Conservation (phyloP, 2,888 invertebrate genomes). For the Athrips mouffetella region DNA sequence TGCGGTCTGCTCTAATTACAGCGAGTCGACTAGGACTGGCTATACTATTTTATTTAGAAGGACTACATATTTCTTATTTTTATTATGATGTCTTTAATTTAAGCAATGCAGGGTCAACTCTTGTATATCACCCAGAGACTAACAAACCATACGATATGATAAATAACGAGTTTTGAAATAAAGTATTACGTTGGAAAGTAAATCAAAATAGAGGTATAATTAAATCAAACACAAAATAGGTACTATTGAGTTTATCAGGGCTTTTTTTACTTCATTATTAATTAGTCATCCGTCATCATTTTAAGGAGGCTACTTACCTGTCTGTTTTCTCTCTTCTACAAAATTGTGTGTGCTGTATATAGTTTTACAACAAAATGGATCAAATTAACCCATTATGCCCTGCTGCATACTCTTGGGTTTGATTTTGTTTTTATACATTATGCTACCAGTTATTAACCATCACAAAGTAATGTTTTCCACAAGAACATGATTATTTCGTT, state of each 20-base stretch:
- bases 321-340: background rate
- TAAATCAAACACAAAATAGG: too few species aligned
- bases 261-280: too few species aligned
- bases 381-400: conserved; percentile 40
- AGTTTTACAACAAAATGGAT: conserved; percentile 36
- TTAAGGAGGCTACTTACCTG: too few species aligned
- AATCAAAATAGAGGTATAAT: too few species aligned
- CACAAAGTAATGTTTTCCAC: conserved; percentile 16
- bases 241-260: too few species aligned
- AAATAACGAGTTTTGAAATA: too few species aligned
- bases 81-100: too few species aligned
- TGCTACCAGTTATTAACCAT: conserved; percentile 20
- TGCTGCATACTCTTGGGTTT: conserved; percentile 12
- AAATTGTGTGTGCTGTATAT: conserved; percentile 8
- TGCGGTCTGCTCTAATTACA: conserved; percentile 32
- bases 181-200: too few species aligned
- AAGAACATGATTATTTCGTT: conserved; percentile 21
- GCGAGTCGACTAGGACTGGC: conserved; percentile 11
- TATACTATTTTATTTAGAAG: conserved; percentile 2
- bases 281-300: too few species aligned
- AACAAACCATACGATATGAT: too few species aligned
- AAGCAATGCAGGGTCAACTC: too few species aligned
- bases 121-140: too few species aligned
- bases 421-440: conserved; percentile 23
- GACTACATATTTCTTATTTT: conserved; percentile 2